A percentile compares a stretch with the other conserved stretches of the same genome.
Evolutionary conservation across 2,888 invertebrate species (phyloP).

Genomic region (Mythimna albipuncta): DNA sequence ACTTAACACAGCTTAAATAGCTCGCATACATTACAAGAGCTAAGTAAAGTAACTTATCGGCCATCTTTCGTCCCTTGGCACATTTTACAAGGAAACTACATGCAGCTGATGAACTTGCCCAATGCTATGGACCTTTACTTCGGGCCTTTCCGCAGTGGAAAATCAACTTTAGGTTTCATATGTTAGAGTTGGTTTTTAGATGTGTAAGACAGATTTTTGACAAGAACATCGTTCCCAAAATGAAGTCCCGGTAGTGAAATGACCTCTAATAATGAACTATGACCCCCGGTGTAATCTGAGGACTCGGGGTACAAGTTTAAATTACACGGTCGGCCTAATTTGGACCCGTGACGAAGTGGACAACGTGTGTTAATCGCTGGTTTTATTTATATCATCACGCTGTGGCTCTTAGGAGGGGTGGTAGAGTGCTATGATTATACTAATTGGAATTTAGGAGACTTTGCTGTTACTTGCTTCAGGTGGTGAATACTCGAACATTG

Average conservation of each 20-base stretch:
- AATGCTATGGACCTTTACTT: constrained; percentile 16
- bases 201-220: constrained; percentile 35
- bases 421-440: constrained; percentile 49
- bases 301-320: constrained; percentile 71
- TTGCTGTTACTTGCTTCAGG: constrained; percentile 39
- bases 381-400: constrained; percentile 71
- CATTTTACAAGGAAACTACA: constrained; percentile 47
- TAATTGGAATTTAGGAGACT: constrained; percentile 57
- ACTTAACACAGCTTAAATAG: constrained; percentile 39
- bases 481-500: neutral
- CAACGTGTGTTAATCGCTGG: constrained; percentile 79
- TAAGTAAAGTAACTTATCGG: constrained; percentile 49
- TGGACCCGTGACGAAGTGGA: constrained; percentile 74
- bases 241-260: constrained; percentile 60
- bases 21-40: constrained; percentile 50
- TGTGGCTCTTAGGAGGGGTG: constrained; percentile 37
- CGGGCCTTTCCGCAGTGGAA: neutral
- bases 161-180: constrained; percentile 12
- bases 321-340: constrained; percentile 74
- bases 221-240: constrained; percentile 45
- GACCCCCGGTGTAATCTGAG: constrained; percentile 65
- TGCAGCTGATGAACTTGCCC: constrained; percentile 46
- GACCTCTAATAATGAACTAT: constrained; percentile 77
- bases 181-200: constrained; percentile 15
- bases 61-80: constrained; percentile 52